Base-by-base conservation (phyloP, 2,888 invertebrate genomes). In the Melinaea marsaeus region DNA sequence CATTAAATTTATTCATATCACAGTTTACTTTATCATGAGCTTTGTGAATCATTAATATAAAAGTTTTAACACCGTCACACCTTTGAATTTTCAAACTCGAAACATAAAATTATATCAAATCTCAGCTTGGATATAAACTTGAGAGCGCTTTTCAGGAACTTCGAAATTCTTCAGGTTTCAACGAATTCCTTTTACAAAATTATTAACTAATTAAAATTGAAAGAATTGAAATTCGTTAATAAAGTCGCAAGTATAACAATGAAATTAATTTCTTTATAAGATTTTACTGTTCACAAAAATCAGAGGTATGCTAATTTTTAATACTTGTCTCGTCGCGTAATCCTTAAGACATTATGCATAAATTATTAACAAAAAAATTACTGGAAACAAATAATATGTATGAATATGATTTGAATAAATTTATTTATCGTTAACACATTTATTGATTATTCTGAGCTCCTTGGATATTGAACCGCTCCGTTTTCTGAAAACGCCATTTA, bases 51-150 rank as follows among this genome's bases (percentile, higher is more conserved):
- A 60, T 69, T 66, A 65, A 66, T 64, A 64, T 63, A 63, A 65
- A 69, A 67, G 63, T 65, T 65, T 64, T 48, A 34, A 69, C 71
- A 69, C 67, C 63, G 68, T 69, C 64, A 58, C 56, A 68, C 59
- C 69, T 69, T 73, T 54, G n/a, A 54, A 62, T 59, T 65, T 57
- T 55, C 37, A 65, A 65, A 46, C 57, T 58, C 32, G 55, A 48
- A 63, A 63, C 48, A 59, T 55, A 55, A 55, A 34, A 56, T 60
- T 55, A 32, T 51, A 51, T 51, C 51, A 51, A 51, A 51, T 51
- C 51, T 9, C 32, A 32, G 11, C 51, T 51, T 11, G 32, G 51
- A 51, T 51, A 51, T 51, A 51, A 51, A 51, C 32, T 51, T 51
- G 32, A 51, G 48, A 48, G 48, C 48, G n/a, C 48, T 48, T 48